Evolutionary conservation across 2,888 invertebrate genomes (phyloP).

Genomic region (Ennomos erosarius): DNA sequence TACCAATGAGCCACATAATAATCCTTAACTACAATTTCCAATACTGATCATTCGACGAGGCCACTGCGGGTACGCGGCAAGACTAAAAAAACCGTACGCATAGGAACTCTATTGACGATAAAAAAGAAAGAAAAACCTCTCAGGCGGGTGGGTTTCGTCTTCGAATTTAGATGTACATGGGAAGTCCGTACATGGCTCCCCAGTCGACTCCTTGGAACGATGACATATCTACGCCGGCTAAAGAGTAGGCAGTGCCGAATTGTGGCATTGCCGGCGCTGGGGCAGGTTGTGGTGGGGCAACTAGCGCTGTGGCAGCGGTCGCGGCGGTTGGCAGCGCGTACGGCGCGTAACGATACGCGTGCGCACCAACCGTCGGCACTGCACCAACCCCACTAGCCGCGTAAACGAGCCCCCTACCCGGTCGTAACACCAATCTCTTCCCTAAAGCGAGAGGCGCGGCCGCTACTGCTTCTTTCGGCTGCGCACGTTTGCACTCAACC

Average conservation of each 20-base stretch:
- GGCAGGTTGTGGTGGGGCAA: conserved; percentile 83
- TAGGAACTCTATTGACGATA: conserved; percentile 46
- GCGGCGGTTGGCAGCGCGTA: conserved; percentile 80
- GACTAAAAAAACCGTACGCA: conserved; percentile 48
- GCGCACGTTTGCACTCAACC: conserved; percentile 95
- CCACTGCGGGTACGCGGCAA: conserved; percentile 55
- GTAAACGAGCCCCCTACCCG: conserved; percentile 87
- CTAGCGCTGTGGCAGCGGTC: conserved; percentile 64
- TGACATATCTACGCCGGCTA: conserved; percentile 96
- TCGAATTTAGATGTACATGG: conserved; percentile 92
- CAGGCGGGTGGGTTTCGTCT: conserved; percentile 51
- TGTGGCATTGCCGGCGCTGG: conserved; percentile 86
- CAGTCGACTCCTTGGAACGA: conserved; percentile 97
- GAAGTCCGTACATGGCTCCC: conserved; percentile 96
- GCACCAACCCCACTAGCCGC: conserved; percentile 74
- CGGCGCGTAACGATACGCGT: conserved; percentile 79
- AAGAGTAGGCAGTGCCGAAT: conserved; percentile 90
- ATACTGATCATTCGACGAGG: conserved; percentile 54
- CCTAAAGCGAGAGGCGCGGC: conserved; percentile 88
- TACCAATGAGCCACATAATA: conserved; percentile 56
- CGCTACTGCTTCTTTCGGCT: conserved; percentile 94
- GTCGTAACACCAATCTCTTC: conserved; percentile 90
- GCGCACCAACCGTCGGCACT: conserved; percentile 56
- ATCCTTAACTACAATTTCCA: conserved; percentile 55
- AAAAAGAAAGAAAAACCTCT: conserved; percentile 52